A percentile compares a stretch with the other conserved stretches of the same genome.
These are phyloP conservation scores for Drosophila watanabei DNA, from an alignment of 1,140 invertebrate species.

Conservation along the genomic window DNA sequence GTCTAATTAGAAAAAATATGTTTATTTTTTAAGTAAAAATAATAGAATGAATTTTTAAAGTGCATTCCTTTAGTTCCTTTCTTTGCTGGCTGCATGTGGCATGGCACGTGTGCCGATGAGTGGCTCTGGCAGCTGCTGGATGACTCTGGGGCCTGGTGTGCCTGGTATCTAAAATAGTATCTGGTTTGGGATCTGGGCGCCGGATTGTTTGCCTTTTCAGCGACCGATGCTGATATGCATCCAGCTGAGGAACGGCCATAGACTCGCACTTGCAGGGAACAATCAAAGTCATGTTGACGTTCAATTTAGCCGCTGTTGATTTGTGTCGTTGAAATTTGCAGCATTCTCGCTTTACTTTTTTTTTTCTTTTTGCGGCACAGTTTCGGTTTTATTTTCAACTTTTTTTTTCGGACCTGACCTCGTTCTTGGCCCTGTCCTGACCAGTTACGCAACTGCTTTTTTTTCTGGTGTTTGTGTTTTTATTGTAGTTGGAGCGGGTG, in stretches of 20 bases:
- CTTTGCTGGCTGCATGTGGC: conserved; percentile 27
- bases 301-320: conserved; percentile 78
- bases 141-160: conserved; percentile 5
- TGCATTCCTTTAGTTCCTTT: neutral
- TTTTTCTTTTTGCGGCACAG: conserved; percentile 8
- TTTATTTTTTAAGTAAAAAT: neutral
- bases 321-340: conserved; percentile 66
- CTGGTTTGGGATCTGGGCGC: conserved; percentile 22
- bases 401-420: conserved; percentile 37
- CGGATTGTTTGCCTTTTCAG: conserved; percentile 46
- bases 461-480: conserved; percentile 2
- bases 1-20: neutral
- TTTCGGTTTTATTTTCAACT: conserved; percentile 20
- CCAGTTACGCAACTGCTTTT: conserved; percentile 72
- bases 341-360: conserved; percentile 8
- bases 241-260: conserved; percentile 13
- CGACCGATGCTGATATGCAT: conserved; percentile 51
- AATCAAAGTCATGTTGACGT: conserved; percentile 81
- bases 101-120: conserved; percentile 47
- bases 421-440: conserved; percentile 45
- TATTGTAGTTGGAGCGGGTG: conserved; percentile 18
- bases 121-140: conserved; percentile 36
- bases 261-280: conserved; percentile 47
- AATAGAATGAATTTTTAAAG: neutral
- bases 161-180: conserved; percentile 37